Evolutionary conservation across 2,888 invertebrate genomes (phyloP), one percentile per base, ranked within the genome.

Genomic region (Pheosia gnoma): DNA sequence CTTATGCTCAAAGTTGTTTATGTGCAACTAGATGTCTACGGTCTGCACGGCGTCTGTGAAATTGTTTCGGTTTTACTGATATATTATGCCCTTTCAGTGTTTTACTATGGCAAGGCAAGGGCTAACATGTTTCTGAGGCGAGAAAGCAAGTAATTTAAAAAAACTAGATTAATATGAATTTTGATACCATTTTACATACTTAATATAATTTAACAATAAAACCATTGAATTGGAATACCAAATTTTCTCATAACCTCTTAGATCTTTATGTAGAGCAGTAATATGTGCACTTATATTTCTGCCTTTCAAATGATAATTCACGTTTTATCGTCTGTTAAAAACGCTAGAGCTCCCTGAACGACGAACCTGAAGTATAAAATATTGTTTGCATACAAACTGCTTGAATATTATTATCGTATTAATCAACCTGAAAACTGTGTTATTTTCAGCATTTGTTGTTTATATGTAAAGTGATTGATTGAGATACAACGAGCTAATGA

Each of bases 1-100:
- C 54, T 55, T 55, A 13, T 55, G 8, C 55, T n/a, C n/a, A 13
- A 6, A 2, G 55, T 55, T 55, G 39, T 39, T 55, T 55, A 55
- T 55, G 55, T 37, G 7, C 53, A 37, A 38, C 39, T 55, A 55
- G 39, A 10, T 53, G 37, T 25, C 25, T 25, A 25, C 51, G 25
- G 43, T 43, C 47, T 4, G n/a, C 47, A 47, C 47, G 5, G n/a
- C n/a, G 47, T n/a, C n/a, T n/a, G 5, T 47, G 47, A 47, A 47
- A 47, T 47, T 11, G n/a, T 47, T 47, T 47, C 9, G n/a, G n/a
- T n/a, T 5, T 47, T 47, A n/a, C 47, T 47, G 4, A 43, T 41
- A 41, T 41, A 9, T 43, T 43, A 43, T 43, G 43, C 43, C 10
- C 8, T 1, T 41, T 8, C 8, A 41, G 9, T 43, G 43, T 43